These are phyloP conservation scores for Therioaphis trifolii DNA, from an alignment of 2,888 invertebrate genomes.

Conservation along the genomic window DNA sequence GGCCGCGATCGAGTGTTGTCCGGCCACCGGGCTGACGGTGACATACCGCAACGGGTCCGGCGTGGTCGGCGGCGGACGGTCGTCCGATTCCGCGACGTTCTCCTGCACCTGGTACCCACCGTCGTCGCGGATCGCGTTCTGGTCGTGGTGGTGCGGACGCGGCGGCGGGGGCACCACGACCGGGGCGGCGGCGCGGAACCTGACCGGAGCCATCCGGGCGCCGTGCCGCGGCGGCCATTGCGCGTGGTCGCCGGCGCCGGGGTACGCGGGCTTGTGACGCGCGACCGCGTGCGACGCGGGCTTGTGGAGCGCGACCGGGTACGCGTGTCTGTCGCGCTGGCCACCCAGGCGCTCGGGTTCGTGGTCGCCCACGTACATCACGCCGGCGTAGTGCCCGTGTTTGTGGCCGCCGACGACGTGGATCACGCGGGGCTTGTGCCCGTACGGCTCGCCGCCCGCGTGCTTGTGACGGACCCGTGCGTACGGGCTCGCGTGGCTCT, in stretches of 20 bases:
- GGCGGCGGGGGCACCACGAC: not conserved
- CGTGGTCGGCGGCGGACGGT: not conserved
- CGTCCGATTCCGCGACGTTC: not conserved
- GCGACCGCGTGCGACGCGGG: no score
- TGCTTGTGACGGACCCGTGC: slow-evolving; percentile 66
- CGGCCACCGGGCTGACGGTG: not conserved
- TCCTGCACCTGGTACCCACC: slow-evolving; percentile 18
- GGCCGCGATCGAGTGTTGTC: not conserved
- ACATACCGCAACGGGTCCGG: not conserved
- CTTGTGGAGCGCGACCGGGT: no score
- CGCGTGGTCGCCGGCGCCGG: not conserved
- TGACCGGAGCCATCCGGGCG: not conserved
- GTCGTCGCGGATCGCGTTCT: not conserved
- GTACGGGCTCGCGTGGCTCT: not conserved
- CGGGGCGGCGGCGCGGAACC: no score
- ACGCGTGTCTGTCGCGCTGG: no score
- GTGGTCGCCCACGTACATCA: no score
- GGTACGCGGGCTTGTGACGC: slow-evolving; percentile 68
- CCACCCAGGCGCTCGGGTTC: no score
- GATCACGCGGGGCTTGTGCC: no score
- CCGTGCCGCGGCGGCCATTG: not conserved
- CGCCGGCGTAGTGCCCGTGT: slow-evolving; percentile 71
- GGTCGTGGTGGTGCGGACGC: not conserved
- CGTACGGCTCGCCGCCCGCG: slow-evolving; percentile 36
- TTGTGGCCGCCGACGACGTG: slow-evolving; percentile 65